Base-by-base conservation (phyloP, 2,113 vertebrate genomes). In the Embiotoca jacksoni region DNA sequence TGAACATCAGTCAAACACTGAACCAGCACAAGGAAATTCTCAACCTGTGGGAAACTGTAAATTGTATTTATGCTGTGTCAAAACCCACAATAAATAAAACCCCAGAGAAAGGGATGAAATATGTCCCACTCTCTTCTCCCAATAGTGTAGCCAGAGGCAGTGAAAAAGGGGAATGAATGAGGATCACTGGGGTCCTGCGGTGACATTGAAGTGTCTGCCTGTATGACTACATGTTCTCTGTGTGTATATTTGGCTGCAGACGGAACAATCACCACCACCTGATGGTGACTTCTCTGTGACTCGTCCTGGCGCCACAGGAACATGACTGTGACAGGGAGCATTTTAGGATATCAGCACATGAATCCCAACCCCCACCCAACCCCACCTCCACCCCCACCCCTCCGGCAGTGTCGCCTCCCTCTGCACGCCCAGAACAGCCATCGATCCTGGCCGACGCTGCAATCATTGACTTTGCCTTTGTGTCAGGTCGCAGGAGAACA, bases 221-320 rank as follows among this genome's bases (percentile, higher is more conserved):
- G 23, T 23, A 23, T 23, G 23, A 23, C 23, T 3, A 44, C 15
- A 6, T 55, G 37, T 11, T 11, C 6, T 53, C 30, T 2, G 9
- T n/a, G 16, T 31, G 2, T 52, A 15, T 6, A 1, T 3, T 4
- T 35, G 15, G 52, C n/a, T 35, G 23, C 23, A 46, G 49, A 39
- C 50, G 11, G 23, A 55, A 57, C 60, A 32, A 3, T 81, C 73
- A 11, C 5, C 44, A 7, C 60, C 88, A 41, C 61, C 81, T 84
- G 86, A 75, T 31, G 23, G 3, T 61, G 77, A 79, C 57, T 65
- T 15, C 11, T 1, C 41, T 46, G 54, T 83, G 82, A 79, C 67
- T 79, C 50, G n/a, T 14, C 52, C 55, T 72, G 23, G 23, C 23
- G 1, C 80, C 33, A 59, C 70, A 79, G 74, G 5, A 75, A 14